These are phyloP conservation scores for Zosterops hypoxanthus DNA, from an alignment of 2,113 vertebrate genomes.

Conservation along the genomic window DNA sequence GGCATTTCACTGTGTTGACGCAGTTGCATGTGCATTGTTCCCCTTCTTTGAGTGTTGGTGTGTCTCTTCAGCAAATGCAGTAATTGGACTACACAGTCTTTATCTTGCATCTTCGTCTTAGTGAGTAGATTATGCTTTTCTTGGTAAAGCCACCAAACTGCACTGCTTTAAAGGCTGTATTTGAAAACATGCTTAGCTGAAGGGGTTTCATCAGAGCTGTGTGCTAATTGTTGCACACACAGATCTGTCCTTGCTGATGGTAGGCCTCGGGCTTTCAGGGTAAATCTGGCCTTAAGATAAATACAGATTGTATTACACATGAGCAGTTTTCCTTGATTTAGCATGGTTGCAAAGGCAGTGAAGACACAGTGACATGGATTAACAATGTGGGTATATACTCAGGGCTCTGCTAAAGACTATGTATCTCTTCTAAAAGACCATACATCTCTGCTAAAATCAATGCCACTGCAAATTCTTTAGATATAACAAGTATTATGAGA, in stretches of 20 bases:
- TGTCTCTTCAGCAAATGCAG: background rate
- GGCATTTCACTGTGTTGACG: conserved; percentile 13
- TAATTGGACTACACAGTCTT: background rate
- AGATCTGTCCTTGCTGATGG: background rate
- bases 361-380: background rate
- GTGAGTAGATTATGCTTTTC: background rate
- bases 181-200: background rate
- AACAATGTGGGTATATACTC: background rate
- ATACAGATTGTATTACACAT: background rate
- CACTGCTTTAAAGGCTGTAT: background rate
- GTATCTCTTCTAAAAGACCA: background rate
- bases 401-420: background rate
- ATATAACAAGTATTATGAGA: background rate
- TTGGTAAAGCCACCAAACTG: background rate
- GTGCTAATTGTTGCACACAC: background rate
- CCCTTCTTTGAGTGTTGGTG: background rate
- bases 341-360: background rate
- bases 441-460: background rate
- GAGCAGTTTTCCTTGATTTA: background rate
- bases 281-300: background rate
- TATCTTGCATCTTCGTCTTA: background rate
- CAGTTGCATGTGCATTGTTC: background rate
- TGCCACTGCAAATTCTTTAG: background rate
- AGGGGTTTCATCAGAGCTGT: background rate
- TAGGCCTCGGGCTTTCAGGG: background rate